Base-by-base conservation (phyloP, 2,888 invertebrate genomes). In the Loripinus fragilis region DNA sequence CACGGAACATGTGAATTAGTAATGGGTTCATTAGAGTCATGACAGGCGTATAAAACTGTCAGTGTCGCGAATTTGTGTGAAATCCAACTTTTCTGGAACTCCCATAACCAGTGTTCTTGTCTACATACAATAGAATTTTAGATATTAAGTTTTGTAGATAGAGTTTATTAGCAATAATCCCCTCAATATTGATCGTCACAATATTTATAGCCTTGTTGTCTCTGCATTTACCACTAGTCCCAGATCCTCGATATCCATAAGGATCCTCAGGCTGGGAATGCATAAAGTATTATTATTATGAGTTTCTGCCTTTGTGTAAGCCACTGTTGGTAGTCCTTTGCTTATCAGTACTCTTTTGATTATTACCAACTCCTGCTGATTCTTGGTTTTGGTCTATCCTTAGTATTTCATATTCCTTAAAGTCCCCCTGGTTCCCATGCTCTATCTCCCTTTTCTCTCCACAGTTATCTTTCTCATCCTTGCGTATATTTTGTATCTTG, bases 1-100 rank as follows among this genome's bases (percentile, higher is more conserved):
- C 55, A 28, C 2, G 55, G 55, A 12, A 55, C 7, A 55, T 55
- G 23, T 23, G 28, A 10, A 25, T 55, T 55, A 8, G 55, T 25
- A 8, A 55, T 55, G 8, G 55, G 55, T 55, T 55, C 55, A 17
- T 55, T 55, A 2, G 55, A 55, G 28, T 55, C 55, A 55, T 55
- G 55, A 55, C 55, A 55, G 28, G 28, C 3, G 5, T 28, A 25
- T 7, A 25, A 55, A 55, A 10, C 17, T 20, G 7, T 17, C 3
- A 55, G 23, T 8, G 8, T 28, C 5, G 5, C 7, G 25, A 55
- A 28, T 28, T 55, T 55, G 3, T 55, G 2, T 10, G 23, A 3
- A 7, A 55, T 17, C 55, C 55, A 55, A 25, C 28, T 28, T 25
- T 55, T 55, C 28, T 55, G 23, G 20, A 55, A 55, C 5, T 55